A percentile compares a stretch with the other conserved stretches of the same genome.
phyloP scores from a whole-genome alignment of 2,888 invertebrate species.

The Caenorhabditis uteleia region DNA sequence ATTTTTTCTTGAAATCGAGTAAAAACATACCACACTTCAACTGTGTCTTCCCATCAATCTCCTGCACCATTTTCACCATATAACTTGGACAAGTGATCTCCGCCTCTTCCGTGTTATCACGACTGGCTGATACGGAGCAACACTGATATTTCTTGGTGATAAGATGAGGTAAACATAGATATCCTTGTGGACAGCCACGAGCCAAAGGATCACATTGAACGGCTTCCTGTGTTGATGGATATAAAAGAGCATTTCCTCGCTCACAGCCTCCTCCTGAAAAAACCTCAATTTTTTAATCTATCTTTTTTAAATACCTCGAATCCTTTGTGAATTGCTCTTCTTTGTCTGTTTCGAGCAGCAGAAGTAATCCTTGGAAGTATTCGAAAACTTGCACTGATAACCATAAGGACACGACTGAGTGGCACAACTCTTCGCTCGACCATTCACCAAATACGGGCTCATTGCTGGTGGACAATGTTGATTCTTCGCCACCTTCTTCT shows the following conservation, averaged over 20 bases:
- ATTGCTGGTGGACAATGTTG: conserved; percentile 49
- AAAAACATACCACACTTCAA: conserved; percentile 26
- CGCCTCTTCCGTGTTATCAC: conserved; percentile 7
- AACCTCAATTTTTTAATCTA: not conserved
- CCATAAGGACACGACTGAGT: conserved; percentile 51
- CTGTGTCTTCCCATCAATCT: conserved; percentile 35
- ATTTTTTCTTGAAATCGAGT: conserved; percentile 1
- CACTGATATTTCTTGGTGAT: conserved; percentile 43
- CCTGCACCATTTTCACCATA: conserved; percentile 43
- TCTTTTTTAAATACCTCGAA: conserved; percentile 9
- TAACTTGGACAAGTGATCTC: conserved; percentile 46
- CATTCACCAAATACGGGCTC: conserved; percentile 47
- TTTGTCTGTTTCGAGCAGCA: conserved; percentile 48
- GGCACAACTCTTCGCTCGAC: conserved; percentile 47
- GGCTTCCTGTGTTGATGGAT: conserved; percentile 46
- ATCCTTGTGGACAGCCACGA: conserved; percentile 43
- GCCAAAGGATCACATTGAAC: conserved; percentile 47
- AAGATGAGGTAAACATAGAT: conserved; percentile 41
- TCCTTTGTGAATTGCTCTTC: conserved; percentile 31
- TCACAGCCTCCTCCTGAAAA: conserved; percentile 43
- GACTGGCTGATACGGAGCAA: conserved; percentile 41
- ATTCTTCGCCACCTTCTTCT: conserved; percentile 11
- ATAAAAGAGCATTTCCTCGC: conserved; percentile 44
- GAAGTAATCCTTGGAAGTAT: conserved; percentile 41
- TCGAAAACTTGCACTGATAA: conserved; percentile 52